Evolutionary conservation across 1,140 invertebrate species (phyloP), one percentile per base, ranked within the genome.

Genomic region (Lordiphosa collinella): DNA sequence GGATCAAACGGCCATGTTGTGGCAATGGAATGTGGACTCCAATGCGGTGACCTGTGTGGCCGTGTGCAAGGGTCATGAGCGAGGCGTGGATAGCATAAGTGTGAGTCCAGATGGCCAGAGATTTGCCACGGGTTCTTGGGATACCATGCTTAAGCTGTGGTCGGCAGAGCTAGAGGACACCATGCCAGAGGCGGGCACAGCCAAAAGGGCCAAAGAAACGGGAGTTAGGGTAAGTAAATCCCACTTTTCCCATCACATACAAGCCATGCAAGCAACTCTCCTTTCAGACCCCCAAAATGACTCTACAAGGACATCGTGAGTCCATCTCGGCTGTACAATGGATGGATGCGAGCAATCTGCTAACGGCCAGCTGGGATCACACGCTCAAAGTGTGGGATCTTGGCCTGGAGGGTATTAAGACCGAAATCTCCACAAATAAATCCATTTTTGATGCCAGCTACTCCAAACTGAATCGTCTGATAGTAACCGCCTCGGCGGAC

Each of bases 321-420:
- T 94, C 94, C 12, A 92, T 99, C 5, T 96, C 95, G 5, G 93
- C 93, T 0, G 91, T 96, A 0, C 90, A 93, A 37, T 99, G 97
- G 97, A 92, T 95, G 54, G 93, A 94, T 58, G 90, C 90, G 47
- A 90, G 92, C 35, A 93, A 93, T 53, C 86, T 99, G 2, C 92
- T 96, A 9, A 97, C 96, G 0, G 92, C 93, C 65, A 95, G 95
- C 1, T 98, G 97, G 97, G 98, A 99, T 91, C 97, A 99, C 80
- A 96, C 97, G 0, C 90, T 99, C 7, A 94, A 95, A 89, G 76
- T 98, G 3, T 99, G 98, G 98, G 98, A 99, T 90, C 91, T 96
- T 14, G 94, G 97, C 89, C 88, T 95, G 25, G 94, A 93, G 53
- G 95, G 94, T 9, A 92, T 96, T 6, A 96, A 95, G 86, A 91